Percentiles rank a stretch among this genome's conserved stretches.
These are phyloP conservation scores for Riparia riparia DNA, from an alignment of 2,113 vertebrate species.

Conservation along the genomic window DNA sequence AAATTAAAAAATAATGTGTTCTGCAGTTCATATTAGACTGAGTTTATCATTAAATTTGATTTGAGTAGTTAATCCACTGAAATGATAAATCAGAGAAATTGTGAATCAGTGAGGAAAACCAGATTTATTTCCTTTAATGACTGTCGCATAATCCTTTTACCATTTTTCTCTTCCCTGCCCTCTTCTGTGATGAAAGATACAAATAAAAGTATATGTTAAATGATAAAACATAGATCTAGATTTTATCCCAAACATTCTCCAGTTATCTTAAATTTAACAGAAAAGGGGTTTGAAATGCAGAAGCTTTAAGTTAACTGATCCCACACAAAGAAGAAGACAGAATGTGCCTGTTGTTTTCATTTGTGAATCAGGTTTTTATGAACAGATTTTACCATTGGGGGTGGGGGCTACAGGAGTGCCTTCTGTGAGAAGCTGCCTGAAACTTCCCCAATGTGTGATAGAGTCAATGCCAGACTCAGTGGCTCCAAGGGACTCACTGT, in stretches of 20 bases:
- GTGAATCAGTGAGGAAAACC: neutral
- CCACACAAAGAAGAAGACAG: neutral
- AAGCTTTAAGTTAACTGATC: neutral
- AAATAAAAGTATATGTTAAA: neutral
- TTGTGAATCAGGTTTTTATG: neutral
- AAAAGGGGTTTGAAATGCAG: neutral
- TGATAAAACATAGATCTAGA: neutral
- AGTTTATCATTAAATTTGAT: neutral
- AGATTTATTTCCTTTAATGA: neutral
- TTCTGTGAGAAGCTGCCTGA: neutral
- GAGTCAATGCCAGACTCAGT: neutral
- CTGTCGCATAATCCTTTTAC: neutral
- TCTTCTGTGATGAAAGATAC: neutral
- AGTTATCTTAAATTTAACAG: neutral
- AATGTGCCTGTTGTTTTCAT: neutral
- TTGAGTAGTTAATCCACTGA: neutral
- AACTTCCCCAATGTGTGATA: accelerated
- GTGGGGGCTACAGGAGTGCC: neutral
- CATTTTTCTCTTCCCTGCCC: accelerated
- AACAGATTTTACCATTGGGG: neutral
- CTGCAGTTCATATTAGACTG: neutral
- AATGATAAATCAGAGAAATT: neutral
- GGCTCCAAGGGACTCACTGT: neutral
- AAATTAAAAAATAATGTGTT: neutral
- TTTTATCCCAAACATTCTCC: neutral